These are phyloP conservation scores for Psettodes erumei DNA, from an alignment of 2,113 vertebrate species.

Conservation along the genomic window DNA sequence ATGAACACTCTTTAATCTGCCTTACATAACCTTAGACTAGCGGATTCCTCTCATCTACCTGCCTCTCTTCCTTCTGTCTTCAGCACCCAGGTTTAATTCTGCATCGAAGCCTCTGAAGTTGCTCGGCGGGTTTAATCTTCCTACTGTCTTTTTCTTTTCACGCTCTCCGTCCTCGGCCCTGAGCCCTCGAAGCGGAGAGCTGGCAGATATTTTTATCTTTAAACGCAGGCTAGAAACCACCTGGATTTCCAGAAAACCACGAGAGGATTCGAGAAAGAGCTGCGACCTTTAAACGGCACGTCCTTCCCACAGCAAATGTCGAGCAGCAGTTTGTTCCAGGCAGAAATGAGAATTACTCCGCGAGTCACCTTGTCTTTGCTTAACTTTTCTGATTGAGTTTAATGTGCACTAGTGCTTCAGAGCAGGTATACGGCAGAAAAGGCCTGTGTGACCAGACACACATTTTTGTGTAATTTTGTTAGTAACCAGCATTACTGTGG, in stretches of 20 bases:
- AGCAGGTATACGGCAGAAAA: background rate
- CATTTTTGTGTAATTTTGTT: background rate
- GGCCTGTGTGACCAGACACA: background rate
- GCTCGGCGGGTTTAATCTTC: constrained; percentile 61
- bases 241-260: constrained; percentile 31
- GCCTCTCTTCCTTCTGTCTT: background rate
- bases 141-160: constrained; percentile 53
- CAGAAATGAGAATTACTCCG: constrained; percentile 14
- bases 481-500: background rate
- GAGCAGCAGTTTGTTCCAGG: constrained; percentile 17
- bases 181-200: constrained; percentile 9
- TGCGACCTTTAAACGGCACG: constrained; percentile 16
- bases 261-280: constrained; percentile 45
- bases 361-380: constrained; percentile 26
- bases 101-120: constrained; percentile 58
- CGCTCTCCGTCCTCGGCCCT: constrained; percentile 26
- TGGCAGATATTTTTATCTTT: constrained; percentile 48
- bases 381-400: constrained; percentile 24
- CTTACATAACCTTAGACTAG: constrained; percentile 34
- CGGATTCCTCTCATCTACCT: constrained; percentile 21
- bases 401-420: background rate
- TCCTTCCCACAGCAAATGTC: constrained; percentile 35
- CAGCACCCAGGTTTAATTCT: constrained; percentile 48
- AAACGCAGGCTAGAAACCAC: constrained; percentile 45
- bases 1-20: constrained; percentile 29